Base-by-base conservation (phyloP, 2,113 vertebrate species). In the Isurus oxyrinchus region DNA sequence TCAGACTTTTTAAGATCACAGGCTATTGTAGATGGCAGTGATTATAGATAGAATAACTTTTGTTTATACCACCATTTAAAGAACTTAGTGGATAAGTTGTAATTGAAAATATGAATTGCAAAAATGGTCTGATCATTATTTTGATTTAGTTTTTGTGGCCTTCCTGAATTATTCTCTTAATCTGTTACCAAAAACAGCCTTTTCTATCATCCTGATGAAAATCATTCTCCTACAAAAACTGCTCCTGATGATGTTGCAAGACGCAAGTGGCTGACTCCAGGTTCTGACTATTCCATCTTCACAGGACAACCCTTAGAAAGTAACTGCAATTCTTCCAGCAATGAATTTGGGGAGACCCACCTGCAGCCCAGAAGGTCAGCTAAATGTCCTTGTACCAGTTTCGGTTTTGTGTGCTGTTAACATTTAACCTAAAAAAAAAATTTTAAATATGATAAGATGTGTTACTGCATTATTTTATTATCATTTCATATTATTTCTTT, bases 241-340 rank as follows among this genome's bases (percentile, higher is more conserved):
- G 97, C 97, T 0, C 31, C 96, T 35, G 97, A 98, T 13, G 96
- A 98, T 0, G 97, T 98, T 96, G 98, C 98, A 96, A 97, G 97
- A 96, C 96, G 98, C 59, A 99, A 98, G 96, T 98, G 98, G 94
- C 96, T 98, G 84, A 97, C 97, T 90, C 97, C 98, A 4, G 98
- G 97, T 13, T 97, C 97, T 0, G 98, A 98, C 79, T 98, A 98
- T 57, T 98, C 98, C 0, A 98, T 98, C 96, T 98, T 98, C 96
- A 98, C 98, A 11, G 98, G 98, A 21, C 98, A 98, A 96, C 98
- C 98, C 61, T 96, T 98, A 97, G 97, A 98, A 76, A 96, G 40
- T 25, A 97, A 96, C 67, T 97, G 96, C 8, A 94, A 86, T 84
- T 59, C 96, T 25, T 96, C 11, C 55, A 97, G 97, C 35, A 97